Conservation (phyloP, 2,888 invertebrate species). For the Tipula helvola region DNA sequence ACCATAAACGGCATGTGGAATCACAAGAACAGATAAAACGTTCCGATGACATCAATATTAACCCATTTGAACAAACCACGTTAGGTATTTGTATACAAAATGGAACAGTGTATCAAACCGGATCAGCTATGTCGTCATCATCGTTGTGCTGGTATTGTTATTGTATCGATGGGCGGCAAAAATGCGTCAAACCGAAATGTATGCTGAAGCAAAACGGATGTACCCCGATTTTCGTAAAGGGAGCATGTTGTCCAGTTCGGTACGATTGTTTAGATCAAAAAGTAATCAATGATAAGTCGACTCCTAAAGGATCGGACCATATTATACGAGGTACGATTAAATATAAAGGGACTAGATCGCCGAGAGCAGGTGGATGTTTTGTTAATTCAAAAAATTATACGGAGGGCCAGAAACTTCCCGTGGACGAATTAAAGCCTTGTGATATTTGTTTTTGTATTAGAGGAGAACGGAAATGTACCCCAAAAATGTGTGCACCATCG, state of each 20-base stretch:
- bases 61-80: slow-evolving; percentile 22
- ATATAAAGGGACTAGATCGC: slow-evolving; percentile 19
- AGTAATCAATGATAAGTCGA: not conserved
- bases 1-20: slow-evolving; percentile 26
- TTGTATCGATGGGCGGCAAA: slow-evolving; percentile 58
- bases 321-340: not conserved
- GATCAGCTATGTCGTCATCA: slow-evolving; percentile 66
- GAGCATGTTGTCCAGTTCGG: slow-evolving; percentile 63
- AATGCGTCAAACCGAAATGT: slow-evolving; percentile 71
- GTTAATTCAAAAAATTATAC: slow-evolving; percentile 45
- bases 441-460: slow-evolving; percentile 71
- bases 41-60: slow-evolving; percentile 29
- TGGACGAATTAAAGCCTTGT: slow-evolving; percentile 41
- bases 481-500: slow-evolving; percentile 61
- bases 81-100: slow-evolving; percentile 27
- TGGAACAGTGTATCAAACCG: slow-evolving; percentile 32
- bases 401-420: slow-evolving; percentile 57
- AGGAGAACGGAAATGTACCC: slow-evolving; percentile 59
- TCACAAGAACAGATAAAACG: slow-evolving; percentile 30
- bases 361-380: slow-evolving; percentile 43
- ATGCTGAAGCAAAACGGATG: slow-evolving; percentile 57
- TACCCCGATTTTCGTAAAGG: slow-evolving; percentile 34
- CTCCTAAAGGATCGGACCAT: not conserved
- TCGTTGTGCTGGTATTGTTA: slow-evolving; percentile 79
- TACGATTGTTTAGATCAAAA: slow-evolving; percentile 50